phyloP scores from a whole-genome alignment of 2,888 invertebrate species.

The Nebria salina region DNA sequence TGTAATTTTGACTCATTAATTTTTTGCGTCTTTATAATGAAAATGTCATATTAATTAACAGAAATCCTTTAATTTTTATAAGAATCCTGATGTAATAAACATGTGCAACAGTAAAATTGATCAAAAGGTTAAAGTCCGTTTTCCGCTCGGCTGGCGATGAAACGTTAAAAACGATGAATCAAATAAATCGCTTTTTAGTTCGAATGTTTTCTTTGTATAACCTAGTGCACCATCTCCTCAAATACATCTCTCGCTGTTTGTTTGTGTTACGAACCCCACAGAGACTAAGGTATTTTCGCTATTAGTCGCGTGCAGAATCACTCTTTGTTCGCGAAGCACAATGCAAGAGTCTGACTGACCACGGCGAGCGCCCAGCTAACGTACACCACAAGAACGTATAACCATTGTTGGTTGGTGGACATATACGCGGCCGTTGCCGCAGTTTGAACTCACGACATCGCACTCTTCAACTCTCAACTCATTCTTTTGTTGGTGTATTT shows the following conservation, averaged over 20 bases:
- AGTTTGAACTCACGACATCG: not conserved
- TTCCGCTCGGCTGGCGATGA: not conserved
- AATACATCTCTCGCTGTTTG: not conserved
- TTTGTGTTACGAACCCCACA: not conserved
- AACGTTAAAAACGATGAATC: not conserved
- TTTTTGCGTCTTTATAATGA: not conserved
- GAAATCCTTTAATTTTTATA: not conserved
- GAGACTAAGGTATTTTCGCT: not conserved
- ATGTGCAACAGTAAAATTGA: not conserved
- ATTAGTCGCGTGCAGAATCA: constrained; percentile 1
- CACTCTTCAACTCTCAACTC: not conserved
- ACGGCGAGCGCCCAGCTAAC: not conserved
- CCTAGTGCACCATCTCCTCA: not conserved
- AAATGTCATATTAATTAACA: not conserved
- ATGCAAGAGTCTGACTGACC: not conserved
- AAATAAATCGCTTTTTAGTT: not conserved
- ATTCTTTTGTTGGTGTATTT: not conserved
- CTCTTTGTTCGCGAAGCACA: not conserved
- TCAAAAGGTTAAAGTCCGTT: not conserved
- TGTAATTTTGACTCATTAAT: not conserved
- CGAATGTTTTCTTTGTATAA: not conserved
- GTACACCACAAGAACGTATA: not conserved
- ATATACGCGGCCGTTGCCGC: not conserved
- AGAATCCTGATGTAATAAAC: not conserved
- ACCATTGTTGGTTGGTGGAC: not conserved